Conservation (phyloP, 1,140 invertebrate species). For the Ptiloglossa arizonensis region DNA sequence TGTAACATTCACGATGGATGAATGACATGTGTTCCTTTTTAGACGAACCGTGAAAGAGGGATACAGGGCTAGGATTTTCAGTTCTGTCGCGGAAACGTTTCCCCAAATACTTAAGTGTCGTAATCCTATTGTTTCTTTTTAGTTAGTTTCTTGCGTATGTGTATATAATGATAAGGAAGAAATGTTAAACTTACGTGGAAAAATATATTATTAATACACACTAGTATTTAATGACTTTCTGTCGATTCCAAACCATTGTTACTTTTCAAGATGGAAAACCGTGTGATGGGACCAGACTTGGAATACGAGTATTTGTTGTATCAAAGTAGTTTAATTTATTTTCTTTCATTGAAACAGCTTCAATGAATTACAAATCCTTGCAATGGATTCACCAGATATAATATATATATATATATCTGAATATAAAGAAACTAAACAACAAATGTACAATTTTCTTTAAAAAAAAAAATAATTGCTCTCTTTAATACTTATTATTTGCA, state of each 20-base stretch:
- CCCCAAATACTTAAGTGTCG: slow-evolving; percentile 15
- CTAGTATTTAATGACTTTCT: slow-evolving; percentile 49
- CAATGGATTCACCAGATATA: neutral
- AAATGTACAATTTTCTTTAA: neutral
- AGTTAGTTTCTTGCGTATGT: slow-evolving; percentile 71
- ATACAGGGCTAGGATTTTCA: slow-evolving; percentile 16
- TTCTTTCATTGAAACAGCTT: neutral
- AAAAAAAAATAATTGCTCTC: neutral
- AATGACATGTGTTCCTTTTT: slow-evolving; percentile 30
- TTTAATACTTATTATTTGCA: slow-evolving; percentile 10
- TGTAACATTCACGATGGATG: slow-evolving; percentile 22
- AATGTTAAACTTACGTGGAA: slow-evolving; percentile 74
- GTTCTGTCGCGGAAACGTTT: slow-evolving; percentile 29
- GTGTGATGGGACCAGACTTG: neutral
- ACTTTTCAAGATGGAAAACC: neutral
- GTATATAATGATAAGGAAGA: slow-evolving; percentile 79
- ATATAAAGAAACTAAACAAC: neutral
- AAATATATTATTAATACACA: slow-evolving; percentile 79
- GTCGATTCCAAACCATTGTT: neutral
- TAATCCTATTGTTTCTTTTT: slow-evolving; percentile 49
- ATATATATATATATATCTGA: neutral
- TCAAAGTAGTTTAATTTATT: slow-evolving; percentile 22
- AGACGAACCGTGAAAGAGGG: neutral
- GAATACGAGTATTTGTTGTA: neutral
- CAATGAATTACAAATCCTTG: slow-evolving; percentile 2